Evolutionary conservation across 2,888 invertebrate genomes (phyloP).

Genomic region (Acronicta alni): DNA sequence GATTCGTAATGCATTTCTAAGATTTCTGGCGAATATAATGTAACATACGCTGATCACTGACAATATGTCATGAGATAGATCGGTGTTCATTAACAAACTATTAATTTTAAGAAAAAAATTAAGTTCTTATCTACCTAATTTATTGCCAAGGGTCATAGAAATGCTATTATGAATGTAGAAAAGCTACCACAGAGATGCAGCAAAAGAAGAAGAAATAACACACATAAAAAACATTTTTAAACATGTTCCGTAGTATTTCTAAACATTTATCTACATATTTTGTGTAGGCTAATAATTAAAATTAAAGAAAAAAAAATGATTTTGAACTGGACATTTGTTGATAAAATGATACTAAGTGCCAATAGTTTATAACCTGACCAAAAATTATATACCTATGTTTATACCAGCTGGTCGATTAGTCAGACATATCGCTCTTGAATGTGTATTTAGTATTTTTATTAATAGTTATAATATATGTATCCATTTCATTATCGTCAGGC

Average conservation of each 20-base stretch:
- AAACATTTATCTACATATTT: neutral
- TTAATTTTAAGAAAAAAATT: too few relatives aligned
- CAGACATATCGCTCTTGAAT: conserved; percentile 12
- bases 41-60: neutral
- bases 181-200: neutral
- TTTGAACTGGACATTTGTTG: conserved; percentile 1
- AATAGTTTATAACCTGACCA: conserved; percentile 38
- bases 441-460: too few relatives aligned
- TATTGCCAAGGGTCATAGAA: neutral
- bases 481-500: too few relatives aligned
- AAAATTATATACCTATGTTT: conserved; percentile 15
- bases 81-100: neutral
- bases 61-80: neutral
- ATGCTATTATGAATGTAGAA: neutral
- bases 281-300: neutral
- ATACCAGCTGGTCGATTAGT: conserved; percentile 19
- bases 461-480: too few relatives aligned
- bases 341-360: conserved; percentile 38
- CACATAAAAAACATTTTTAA: too few relatives aligned
- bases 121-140: too few relatives aligned
- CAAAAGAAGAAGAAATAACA: too few relatives aligned
- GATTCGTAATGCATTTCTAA: neutral
- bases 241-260: neutral
- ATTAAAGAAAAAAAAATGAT: neutral
- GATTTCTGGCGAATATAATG: neutral